Evolutionary conservation across 2,888 invertebrate genomes (phyloP).

Genomic region (Vesta saturnalis): DNA sequence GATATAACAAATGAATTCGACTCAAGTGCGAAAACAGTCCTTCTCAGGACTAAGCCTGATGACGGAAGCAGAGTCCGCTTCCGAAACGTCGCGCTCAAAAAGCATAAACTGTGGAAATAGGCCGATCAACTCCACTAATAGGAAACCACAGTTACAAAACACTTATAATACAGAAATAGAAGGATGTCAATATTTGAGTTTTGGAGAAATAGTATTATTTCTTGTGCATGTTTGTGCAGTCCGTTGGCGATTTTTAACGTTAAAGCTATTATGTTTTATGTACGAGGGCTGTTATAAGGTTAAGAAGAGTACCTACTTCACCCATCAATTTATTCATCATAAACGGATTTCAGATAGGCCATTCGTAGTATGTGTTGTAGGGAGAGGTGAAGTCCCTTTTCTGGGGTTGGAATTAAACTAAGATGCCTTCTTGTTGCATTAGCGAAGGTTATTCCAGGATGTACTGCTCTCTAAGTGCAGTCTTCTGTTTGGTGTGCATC

Average conservation of each 20-base stretch:
- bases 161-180: too few species aligned
- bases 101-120: too few species aligned
- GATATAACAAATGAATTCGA: too few species aligned
- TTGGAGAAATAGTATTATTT: slow-evolving; percentile 15
- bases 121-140: too few species aligned
- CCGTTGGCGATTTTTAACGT: too few species aligned
- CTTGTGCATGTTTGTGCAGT: background rate
- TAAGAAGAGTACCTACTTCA: background rate
- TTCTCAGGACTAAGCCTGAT: too few species aligned
- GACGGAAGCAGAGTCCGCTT: too few species aligned
- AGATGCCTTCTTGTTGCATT: background rate
- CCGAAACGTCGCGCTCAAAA: too few species aligned
- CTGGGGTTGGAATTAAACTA: background rate
- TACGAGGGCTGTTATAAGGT: too few species aligned
- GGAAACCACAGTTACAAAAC: too few species aligned
- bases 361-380: background rate
- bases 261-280: too few species aligned
- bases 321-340: background rate
- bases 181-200: slow-evolving; percentile 15
- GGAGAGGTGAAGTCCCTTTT: background rate
- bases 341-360: background rate
- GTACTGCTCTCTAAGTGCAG: background rate
- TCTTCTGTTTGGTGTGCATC: background rate
- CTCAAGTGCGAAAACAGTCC: too few species aligned
- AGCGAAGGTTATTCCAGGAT: background rate